Conservation (phyloP, 2,113 vertebrate species). For the Sus scrofa region T2T-Sscrofa CM000812.6:222813501-222814000, state of each 20-base stretch:
- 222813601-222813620: slow-evolving; percentile 3
- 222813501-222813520: neutral
- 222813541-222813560: slow-evolving; percentile 37
- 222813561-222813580: neutral
- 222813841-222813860: neutral
- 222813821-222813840: neutral
- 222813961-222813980: neutral
- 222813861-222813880: neutral
- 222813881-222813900: neutral
- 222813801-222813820: neutral
- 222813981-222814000: neutral
- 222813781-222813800: neutral
- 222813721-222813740: neutral
- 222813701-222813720: slow-evolving; percentile 8
- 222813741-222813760: neutral
- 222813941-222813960: neutral
- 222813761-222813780: neutral
- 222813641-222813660: neutral
- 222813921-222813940: neutral
- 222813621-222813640: neutral
- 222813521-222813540: neutral
- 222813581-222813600: neutral
- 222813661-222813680: neutral
- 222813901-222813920: neutral
- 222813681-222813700: neutral